Evolutionary conservation across 2,113 vertebrate genomes (phyloP), one percentile per base, ranked within the genome.

Genomic region (Macquaria australasica): DNA sequence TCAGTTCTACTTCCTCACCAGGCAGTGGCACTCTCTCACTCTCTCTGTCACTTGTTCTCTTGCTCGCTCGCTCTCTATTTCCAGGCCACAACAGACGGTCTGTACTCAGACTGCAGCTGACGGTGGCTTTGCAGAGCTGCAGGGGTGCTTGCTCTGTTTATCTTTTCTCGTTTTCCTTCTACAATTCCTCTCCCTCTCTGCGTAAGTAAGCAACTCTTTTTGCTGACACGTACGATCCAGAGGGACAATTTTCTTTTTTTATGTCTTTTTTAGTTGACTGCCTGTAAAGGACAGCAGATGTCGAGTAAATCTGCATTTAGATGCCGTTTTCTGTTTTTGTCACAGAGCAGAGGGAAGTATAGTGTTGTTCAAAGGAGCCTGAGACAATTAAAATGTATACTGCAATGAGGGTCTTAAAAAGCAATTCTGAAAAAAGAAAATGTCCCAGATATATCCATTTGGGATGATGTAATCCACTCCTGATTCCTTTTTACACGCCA

Each of bases 381-480:
- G 4, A 31, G 4, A 51, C 34, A 23, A 73, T 18, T 28, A 28
- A 0, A 10, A 28, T 15, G 18, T 31, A 41, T 28, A 41, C 43
- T 37, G 28, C 39, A 63, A 66, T 23, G 20, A 64, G 16, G 3
- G 48, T 48, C 23, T 31, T 23, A 66, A 59, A 41, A 58, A 23
- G 5, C 23, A 58, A 25, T n/a, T 60, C 16, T 25, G 21, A n/a
- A 25, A 37, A n/a, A 67, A n/a, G n/a, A n/a, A 37, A 50, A 18
- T 18, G 0, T 74, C 56, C n/a, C 48, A 23, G 25, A 16, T 34
- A 16, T 9, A 51, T 88, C 90, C 74, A 76, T 71, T 69, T 56
- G 16, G n/a, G 84, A 79, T 91, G 82, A 88, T 84, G 83, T 90
- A 82, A 92, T 83, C 73, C 75, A 70, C 28, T 55, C 4, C 66